phyloP scores from a whole-genome alignment of 2,888 invertebrate species.

The Rhodophaea formosa region DNA sequence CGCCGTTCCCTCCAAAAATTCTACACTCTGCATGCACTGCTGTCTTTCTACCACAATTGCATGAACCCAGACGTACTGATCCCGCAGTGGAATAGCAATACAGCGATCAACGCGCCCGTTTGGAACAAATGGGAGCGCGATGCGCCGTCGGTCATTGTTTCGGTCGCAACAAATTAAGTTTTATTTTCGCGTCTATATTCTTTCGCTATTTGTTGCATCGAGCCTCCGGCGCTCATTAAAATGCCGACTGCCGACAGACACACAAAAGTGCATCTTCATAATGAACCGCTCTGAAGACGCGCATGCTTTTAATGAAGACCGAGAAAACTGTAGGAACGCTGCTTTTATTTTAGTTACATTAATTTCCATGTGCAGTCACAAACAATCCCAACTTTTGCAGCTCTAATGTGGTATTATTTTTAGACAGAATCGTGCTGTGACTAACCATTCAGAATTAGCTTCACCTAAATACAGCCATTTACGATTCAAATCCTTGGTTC shows the following conservation, averaged over 20 bases:
- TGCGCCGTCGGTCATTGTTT: slow-evolving; percentile 17
- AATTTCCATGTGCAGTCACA: not conserved
- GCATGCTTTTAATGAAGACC: not conserved
- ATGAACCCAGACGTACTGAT: not conserved
- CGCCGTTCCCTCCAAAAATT: not conserved
- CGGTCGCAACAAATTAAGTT: slow-evolving; percentile 20
- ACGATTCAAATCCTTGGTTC: too few species aligned
- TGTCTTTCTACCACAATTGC: not conserved
- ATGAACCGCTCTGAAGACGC: slow-evolving; percentile 6
- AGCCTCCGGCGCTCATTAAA: slow-evolving; percentile 8
- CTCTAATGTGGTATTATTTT: too few species aligned
- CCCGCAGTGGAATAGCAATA: not conserved
- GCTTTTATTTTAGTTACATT: not conserved
- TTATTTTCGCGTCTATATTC: slow-evolving; percentile 20
- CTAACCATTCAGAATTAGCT: too few species aligned
- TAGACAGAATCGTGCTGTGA: too few species aligned
- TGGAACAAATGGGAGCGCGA: slow-evolving; percentile 2
- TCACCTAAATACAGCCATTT: too few species aligned
- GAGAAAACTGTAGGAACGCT: not conserved
- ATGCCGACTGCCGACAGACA: not conserved
- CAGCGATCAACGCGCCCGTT: not conserved
- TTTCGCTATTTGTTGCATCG: slow-evolving; percentile 25
- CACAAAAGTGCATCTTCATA: slow-evolving; percentile 12
- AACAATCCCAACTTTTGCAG: too few species aligned
- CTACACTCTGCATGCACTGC: not conserved